A percentile compares a stretch with the other conserved stretches of the same genome.
Evolutionary conservation across 1,140 invertebrate species (phyloP).

Genomic region (Asobara japonica): DNA sequence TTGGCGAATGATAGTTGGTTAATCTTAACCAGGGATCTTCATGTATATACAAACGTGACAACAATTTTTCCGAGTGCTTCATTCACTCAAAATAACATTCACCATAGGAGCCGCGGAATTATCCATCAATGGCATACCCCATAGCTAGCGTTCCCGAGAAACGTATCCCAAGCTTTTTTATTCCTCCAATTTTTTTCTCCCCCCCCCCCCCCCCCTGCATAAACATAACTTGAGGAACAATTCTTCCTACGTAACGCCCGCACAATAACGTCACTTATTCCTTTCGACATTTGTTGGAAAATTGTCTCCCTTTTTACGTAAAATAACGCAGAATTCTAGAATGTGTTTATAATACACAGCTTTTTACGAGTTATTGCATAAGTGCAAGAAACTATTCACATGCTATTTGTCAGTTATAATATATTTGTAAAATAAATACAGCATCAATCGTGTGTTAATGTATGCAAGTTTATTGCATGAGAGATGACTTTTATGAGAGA

Average conservation of each 20-base stretch:
- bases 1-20: conserved; percentile 9
- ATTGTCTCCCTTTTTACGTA: background rate
- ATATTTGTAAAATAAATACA: background rate
- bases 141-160: background rate
- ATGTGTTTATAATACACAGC: background rate
- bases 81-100: conserved; percentile 18
- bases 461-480: no score
- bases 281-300: background rate
- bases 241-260: background rate
- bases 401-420: background rate
- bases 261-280: background rate
- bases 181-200: background rate
- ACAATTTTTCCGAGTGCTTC: conserved; percentile 25
- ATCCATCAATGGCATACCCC: background rate
- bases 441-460: no score
- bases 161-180: background rate
- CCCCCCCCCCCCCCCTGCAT: no score
- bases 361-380: background rate
- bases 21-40: conserved; percentile 25
- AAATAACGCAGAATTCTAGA: background rate
- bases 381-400: background rate
- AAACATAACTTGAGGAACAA: background rate
- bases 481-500: no score
- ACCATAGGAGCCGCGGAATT: background rate
- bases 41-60: conserved; percentile 23